Percentiles rank a stretch among this genome's conserved stretches.
These are phyloP conservation scores for Zaprionus tsacasi DNA, from an alignment of 1,140 invertebrate genomes.

Conservation along the genomic window DNA sequence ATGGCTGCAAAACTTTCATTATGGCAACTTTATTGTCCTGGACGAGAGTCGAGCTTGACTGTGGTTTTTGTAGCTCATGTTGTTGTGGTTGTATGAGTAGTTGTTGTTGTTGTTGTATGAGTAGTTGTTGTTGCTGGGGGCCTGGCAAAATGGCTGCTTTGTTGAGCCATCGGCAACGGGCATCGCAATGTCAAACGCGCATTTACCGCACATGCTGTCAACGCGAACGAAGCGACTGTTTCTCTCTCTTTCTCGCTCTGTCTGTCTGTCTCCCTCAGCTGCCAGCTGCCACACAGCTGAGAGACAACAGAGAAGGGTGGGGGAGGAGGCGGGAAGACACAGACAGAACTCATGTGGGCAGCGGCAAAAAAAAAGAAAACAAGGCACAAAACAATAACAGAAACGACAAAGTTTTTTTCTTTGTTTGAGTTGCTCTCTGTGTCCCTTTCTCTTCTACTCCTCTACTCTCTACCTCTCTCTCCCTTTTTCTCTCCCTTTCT, in stretches of 20 bases:
- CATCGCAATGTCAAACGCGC: constrained; percentile 59
- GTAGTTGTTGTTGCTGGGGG: constrained; percentile 38
- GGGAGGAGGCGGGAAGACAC: background rate
- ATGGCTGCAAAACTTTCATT: constrained; percentile 70
- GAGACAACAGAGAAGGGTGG: background rate
- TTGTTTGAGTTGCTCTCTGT: constrained; percentile 22
- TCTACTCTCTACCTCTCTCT: background rate
- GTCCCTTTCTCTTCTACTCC: constrained; percentile 12
- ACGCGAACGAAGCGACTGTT: constrained; percentile 3
- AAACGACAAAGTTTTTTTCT: constrained; percentile 42
- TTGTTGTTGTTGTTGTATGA: constrained; percentile 34
- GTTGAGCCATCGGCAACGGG: constrained; percentile 45
- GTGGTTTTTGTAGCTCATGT: constrained; percentile 25
- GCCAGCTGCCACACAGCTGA: constrained; percentile 44
- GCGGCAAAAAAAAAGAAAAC: constrained; percentile 32
- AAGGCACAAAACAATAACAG: constrained; percentile 46
- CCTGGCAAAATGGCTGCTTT: constrained; percentile 61
- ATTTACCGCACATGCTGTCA: constrained; percentile 49
- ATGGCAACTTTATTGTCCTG: constrained; percentile 78
- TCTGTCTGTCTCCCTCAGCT: constrained; percentile 19
- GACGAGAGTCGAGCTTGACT: constrained; percentile 15
- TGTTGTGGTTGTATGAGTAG: constrained; percentile 10
- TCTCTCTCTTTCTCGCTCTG: background rate
- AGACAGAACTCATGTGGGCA: constrained; percentile 22
- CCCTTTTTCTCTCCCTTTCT: background rate